These are phyloP conservation scores for Tigriopus californicus DNA, from an alignment of 2,888 invertebrate genomes.

Conservation along the genomic window DNA sequence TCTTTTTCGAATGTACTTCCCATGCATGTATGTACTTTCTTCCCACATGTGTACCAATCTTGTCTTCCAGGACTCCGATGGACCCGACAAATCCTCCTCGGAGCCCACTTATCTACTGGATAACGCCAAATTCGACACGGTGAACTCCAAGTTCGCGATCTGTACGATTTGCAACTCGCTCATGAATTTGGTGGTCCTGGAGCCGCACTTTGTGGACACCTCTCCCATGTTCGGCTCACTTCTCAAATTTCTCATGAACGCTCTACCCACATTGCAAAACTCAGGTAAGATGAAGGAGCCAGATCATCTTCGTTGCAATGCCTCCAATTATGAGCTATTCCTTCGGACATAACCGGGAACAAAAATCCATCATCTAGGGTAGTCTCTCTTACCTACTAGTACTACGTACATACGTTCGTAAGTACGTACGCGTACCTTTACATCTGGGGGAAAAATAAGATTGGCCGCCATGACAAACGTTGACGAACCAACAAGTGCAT, in stretches of 20 bases:
- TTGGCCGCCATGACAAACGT: too few species aligned
- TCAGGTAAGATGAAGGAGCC: background rate
- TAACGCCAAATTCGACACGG: conserved; percentile 8
- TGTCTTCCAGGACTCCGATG: background rate
- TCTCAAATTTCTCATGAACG: conserved; percentile 64
- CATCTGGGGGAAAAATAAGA: too few species aligned
- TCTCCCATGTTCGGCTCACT: conserved; percentile 55
- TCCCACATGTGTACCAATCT: too few species aligned
- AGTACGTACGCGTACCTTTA: too few species aligned
- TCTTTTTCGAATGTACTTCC: background rate
- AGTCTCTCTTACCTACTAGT: too few species aligned
- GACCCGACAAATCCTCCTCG: background rate
- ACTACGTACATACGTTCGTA: too few species aligned
- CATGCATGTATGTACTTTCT: background rate
- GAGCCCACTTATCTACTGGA: conserved; percentile 8
- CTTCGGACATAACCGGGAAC: background rate
- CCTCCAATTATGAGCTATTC: background rate
- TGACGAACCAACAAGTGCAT: too few species aligned
- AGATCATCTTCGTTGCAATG: background rate
- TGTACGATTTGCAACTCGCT: conserved; percentile 74
- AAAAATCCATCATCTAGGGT: too few species aligned
- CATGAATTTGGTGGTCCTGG: conserved; percentile 76
- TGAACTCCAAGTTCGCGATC: conserved; percentile 34
- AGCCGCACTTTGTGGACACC: conserved; percentile 60
- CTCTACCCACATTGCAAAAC: conserved; percentile 62